phyloP scores from a whole-genome alignment of 2,888 invertebrate genomes.

The Volucella inanis region DNA sequence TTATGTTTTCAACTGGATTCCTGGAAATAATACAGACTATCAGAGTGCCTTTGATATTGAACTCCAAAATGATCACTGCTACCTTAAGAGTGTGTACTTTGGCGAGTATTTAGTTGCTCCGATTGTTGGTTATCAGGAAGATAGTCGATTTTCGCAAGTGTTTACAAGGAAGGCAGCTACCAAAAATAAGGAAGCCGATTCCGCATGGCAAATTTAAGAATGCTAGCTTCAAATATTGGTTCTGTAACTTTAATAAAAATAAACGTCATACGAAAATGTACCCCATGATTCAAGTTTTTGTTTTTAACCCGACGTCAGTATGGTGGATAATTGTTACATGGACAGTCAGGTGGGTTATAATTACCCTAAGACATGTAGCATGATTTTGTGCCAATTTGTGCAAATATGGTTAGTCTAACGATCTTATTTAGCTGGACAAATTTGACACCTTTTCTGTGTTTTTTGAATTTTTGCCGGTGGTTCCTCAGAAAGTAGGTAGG shows the following conservation, averaged over 20 bases:
- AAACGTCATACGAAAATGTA: background rate
- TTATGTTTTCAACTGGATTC: conserved; percentile 1
- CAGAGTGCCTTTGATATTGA: background rate
- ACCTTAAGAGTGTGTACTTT: background rate
- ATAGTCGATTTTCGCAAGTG: conserved; percentile 14
- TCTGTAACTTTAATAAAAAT: background rate
- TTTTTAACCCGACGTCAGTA: too few relatives aligned
- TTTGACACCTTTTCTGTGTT: too few relatives aligned
- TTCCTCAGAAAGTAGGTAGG: too few relatives aligned
- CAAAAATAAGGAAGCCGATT: background rate
- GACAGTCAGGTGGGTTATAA: too few relatives aligned
- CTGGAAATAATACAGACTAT: background rate
- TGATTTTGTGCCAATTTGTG: too few relatives aligned
- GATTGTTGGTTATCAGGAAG: background rate
- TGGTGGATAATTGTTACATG: too few relatives aligned
- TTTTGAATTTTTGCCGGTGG: too few relatives aligned
- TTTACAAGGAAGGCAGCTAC: conserved; percentile 16
- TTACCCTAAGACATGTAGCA: too few relatives aligned
- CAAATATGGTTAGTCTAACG: too few relatives aligned
- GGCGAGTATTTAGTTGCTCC: background rate
- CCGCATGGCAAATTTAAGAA: conserved; percentile 16
- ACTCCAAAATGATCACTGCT: background rate
- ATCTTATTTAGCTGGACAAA: too few relatives aligned
- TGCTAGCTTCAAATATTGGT: background rate
- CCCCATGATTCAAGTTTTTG: too few relatives aligned